Evolutionary conservation across 1,140 invertebrate species (phyloP).

Genomic region (Lepidostoma basale): DNA sequence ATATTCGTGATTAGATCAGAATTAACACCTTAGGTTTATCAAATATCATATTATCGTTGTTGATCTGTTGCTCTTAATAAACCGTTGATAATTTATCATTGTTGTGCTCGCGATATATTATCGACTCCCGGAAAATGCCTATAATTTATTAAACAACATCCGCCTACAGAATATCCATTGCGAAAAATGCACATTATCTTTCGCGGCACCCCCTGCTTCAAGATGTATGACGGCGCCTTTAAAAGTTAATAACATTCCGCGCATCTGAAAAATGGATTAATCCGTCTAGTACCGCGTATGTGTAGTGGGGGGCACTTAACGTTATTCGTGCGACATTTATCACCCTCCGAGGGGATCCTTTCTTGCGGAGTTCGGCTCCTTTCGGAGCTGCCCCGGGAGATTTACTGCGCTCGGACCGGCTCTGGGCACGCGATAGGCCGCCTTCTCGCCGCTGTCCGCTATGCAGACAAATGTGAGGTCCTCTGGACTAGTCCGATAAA

Average conservation of each 20-base stretch:
- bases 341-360: conserved; percentile 42
- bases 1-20: too few species aligned
- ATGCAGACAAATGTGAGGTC: too few species aligned
- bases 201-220: not conserved
- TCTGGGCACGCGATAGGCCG: conserved; percentile 21
- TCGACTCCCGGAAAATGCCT: too few species aligned
- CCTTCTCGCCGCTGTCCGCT: too few species aligned
- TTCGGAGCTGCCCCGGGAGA: conserved; percentile 19
- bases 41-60: too few species aligned
- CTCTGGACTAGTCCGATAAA: too few species aligned
- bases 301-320: conserved; percentile 30
- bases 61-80: too few species aligned
- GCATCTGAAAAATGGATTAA: conserved; percentile 46
- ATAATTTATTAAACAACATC: too few species aligned
- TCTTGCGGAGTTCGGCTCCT: not conserved
- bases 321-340: conserved; percentile 45
- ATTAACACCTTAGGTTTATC: too few species aligned
- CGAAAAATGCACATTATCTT: conserved; percentile 16
- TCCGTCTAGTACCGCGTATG: conserved; percentile 40
- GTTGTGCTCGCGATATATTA: too few species aligned
- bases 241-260: conserved; percentile 47
- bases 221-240: conserved; percentile 40
- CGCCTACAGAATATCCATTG: not conserved
- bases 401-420: conserved; percentile 32
- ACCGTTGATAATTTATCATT: too few species aligned